These are phyloP conservation scores for Belonocnema kinseyi DNA, from an alignment of 1,140 invertebrate genomes.

Conservation along the genomic window DNA sequence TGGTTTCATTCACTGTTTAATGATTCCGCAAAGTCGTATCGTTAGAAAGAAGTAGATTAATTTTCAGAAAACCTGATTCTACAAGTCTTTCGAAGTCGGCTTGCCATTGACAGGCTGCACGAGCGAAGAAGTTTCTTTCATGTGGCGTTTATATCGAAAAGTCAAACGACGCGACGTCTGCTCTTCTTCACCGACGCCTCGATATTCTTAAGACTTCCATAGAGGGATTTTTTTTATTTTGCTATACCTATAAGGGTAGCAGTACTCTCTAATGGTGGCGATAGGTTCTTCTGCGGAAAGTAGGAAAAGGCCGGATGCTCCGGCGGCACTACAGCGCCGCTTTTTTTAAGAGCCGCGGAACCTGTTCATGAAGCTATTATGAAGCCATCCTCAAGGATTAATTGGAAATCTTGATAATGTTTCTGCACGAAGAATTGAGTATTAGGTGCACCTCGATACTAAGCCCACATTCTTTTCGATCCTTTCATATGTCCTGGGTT, in stretches of 20 bases:
- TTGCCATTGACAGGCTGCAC: conserved; percentile 21
- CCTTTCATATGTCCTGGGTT: conserved; percentile 1
- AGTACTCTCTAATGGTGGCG: conserved; percentile 21
- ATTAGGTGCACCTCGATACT: conserved; percentile 16
- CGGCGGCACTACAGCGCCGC: conserved; percentile 19
- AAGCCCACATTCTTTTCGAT: conserved; percentile 7
- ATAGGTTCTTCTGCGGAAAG: conserved; percentile 30
- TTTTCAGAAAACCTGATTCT: conserved; percentile 26
- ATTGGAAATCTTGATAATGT: conserved; percentile 29
- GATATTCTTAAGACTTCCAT: conserved; percentile 21
- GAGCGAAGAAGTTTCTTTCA: conserved; percentile 28
- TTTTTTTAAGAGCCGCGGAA: conserved; percentile 21
- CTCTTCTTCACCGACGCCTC: conserved; percentile 23
- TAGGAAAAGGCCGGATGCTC: conserved; percentile 25
- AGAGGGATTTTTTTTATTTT: conserved; percentile 27
- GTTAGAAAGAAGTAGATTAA: conserved; percentile 21
- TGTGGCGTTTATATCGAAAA: conserved; percentile 30
- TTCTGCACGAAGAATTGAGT: conserved; percentile 23
- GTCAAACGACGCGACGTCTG: conserved; percentile 25
- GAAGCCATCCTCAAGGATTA: conserved; percentile 29
- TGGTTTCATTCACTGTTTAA: conserved; percentile 8
- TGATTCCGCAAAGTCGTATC: conserved; percentile 25
- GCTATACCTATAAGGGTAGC: conserved; percentile 25
- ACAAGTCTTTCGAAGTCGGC: conserved; percentile 17
- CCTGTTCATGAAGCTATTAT: conserved; percentile 31